Conservation (phyloP, 2,113 vertebrate genomes). For the Nyctereutes procyonoides region DNA sequence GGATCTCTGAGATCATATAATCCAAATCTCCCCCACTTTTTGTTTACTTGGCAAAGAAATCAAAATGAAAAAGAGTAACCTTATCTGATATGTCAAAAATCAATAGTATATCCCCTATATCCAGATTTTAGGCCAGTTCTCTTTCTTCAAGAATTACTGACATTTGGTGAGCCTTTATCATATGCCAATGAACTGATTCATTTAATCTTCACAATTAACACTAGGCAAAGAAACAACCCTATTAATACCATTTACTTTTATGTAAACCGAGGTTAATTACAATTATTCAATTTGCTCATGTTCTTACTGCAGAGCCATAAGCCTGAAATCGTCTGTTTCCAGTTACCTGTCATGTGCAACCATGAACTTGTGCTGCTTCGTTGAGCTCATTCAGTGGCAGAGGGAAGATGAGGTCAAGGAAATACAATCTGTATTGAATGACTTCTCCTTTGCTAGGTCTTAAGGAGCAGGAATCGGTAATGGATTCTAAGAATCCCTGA, state of each 20-base stretch:
- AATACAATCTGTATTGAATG: not conserved
- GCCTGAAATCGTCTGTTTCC: not conserved
- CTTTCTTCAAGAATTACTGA: not conserved
- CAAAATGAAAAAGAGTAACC: not conserved
- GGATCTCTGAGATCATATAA: not conserved
- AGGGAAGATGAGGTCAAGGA: not conserved
- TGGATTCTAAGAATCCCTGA: not conserved
- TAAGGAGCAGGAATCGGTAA: not conserved
- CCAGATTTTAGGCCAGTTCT: not conserved
- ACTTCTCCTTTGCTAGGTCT: not conserved
- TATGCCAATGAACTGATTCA: not conserved
- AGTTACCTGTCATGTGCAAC: not conserved
- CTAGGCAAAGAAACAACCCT: not conserved
- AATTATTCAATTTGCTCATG: not conserved
- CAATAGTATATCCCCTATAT: not conserved
- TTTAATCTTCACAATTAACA: not conserved
- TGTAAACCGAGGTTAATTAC: not conserved
- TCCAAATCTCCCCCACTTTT: not conserved
- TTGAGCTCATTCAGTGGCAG: not conserved
- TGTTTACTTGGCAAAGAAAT: not conserved
- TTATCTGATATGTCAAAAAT: rapidly evolving
- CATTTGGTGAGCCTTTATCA: not conserved
- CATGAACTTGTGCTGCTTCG: not conserved
- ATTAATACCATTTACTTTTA: not conserved
- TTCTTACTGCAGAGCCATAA: not conserved